Percentiles rank a stretch among this genome's conserved stretches.
These are phyloP conservation scores for Epizoanthus fatuus DNA, from an alignment of 92 coral and sea anemone genomes.

Conservation along the genomic window DNA sequence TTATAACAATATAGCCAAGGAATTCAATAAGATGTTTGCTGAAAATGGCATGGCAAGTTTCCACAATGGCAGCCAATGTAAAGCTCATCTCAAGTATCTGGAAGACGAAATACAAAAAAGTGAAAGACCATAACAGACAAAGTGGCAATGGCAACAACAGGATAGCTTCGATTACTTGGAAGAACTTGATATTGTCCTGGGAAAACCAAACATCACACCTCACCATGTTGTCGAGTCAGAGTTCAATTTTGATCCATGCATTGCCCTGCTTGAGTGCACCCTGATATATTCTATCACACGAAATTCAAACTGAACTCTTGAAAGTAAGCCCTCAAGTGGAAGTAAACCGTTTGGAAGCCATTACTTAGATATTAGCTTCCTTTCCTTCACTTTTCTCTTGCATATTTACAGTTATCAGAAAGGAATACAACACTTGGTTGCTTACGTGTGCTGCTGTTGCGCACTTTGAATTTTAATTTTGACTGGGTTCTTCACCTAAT, in stretches of 20 bases:
- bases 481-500: no score
- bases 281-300: no score
- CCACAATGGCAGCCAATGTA: constrained; percentile 76
- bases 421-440: no score
- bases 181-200: neutral
- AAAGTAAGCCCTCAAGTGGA: no score
- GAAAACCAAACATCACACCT: constrained; percentile 25
- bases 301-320: no score
- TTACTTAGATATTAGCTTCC: no score
- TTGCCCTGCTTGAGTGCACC: no score
- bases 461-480: no score
- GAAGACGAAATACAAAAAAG: constrained; percentile 70
- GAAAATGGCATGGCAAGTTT: constrained; percentile 55
- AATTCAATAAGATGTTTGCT: constrained; percentile 51
- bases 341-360: no score
- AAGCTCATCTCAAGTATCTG: constrained; percentile 56
- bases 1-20: constrained; percentile 65
- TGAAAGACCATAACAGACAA: constrained; percentile 55
- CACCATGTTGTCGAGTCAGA: constrained; percentile 34
- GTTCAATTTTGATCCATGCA: constrained; percentile 1
- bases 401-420: no score
- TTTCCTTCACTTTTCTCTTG: no score
- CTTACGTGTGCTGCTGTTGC: no score
- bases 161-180: constrained; percentile 66
- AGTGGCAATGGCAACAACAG: constrained; percentile 56